phyloP scores from a whole-genome alignment of 2,888 invertebrate genomes.

The Conomelus anceps region DNA sequence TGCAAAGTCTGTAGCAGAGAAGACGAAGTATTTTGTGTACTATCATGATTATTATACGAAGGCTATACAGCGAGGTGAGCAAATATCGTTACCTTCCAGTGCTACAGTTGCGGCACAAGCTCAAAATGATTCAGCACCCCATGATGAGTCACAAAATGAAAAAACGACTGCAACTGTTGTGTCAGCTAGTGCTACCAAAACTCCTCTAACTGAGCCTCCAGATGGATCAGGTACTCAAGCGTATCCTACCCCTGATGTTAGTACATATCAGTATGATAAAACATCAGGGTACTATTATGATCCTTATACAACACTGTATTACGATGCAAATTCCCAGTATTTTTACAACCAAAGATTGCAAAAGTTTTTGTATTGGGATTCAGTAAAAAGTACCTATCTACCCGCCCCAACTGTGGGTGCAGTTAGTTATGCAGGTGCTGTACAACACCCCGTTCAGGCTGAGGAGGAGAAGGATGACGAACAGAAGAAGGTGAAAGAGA shows the following conservation, averaged over 20 bases:
- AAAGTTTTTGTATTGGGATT: slow-evolving; percentile 94
- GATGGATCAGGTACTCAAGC: slow-evolving; percentile 34
- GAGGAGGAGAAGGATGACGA: slow-evolving; percentile 46
- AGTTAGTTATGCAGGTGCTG: slow-evolving; percentile 36
- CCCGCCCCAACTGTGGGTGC: slow-evolving; percentile 39
- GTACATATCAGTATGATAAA: slow-evolving; percentile 89
- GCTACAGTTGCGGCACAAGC: slow-evolving; percentile 57
- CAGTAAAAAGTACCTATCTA: slow-evolving; percentile 46
- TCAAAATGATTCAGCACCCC: slow-evolving; percentile 56
- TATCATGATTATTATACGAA: slow-evolving; percentile 66
- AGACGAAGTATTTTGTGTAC: slow-evolving; percentile 62
- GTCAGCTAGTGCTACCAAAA: slow-evolving; percentile 38
- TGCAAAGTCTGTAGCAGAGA: slow-evolving; percentile 63
- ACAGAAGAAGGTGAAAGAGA: slow-evolving; percentile 62
- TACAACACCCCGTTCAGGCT: slow-evolving; percentile 36
- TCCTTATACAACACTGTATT: slow-evolving; percentile 85
- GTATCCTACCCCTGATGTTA: slow-evolving; percentile 67
- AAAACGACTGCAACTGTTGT: slow-evolving; percentile 39
- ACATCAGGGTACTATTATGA: slow-evolving; percentile 96
- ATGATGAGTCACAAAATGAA: slow-evolving; percentile 57
- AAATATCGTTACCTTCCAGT: slow-evolving; percentile 40
- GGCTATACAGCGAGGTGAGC: slow-evolving; percentile 51
- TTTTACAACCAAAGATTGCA: slow-evolving; percentile 89
- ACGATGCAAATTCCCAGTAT: slow-evolving; percentile 92
- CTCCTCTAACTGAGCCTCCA: slow-evolving; percentile 32